Evolutionary conservation across 2,797 vertebrate species (phyloP).

Genomic region (Spondyliosoma cantharus): DNA sequence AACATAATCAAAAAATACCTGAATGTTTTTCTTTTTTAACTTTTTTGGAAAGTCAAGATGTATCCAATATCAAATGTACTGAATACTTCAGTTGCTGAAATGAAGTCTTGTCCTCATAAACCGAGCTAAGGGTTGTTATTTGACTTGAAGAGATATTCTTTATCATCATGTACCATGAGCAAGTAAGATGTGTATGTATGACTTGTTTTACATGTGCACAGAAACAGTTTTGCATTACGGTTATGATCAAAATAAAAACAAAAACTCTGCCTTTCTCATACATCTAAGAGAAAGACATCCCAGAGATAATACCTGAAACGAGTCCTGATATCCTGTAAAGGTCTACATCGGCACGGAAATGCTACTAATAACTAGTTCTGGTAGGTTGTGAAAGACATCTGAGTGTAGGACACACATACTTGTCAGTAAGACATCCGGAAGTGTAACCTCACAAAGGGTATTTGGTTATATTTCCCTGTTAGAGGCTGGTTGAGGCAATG

Average conservation of each 20-base stretch:
- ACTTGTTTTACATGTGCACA: neutral
- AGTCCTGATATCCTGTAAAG: conserved; percentile 58
- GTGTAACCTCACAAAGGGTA: conserved; percentile 44
- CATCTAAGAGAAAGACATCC: conserved; percentile 36
- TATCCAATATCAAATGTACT: conserved; percentile 4
- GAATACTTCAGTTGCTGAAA: neutral
- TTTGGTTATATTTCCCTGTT: conserved; percentile 28
- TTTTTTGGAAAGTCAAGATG: neutral
- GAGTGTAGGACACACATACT: conserved; percentile 43
- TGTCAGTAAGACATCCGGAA: conserved; percentile 62
- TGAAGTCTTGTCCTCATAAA: neutral
- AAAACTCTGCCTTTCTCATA: conserved; percentile 12
- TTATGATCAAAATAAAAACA: conserved; percentile 21
- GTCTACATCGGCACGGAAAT: conserved; percentile 60
- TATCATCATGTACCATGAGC: conserved; percentile 6
- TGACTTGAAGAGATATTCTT: conserved; percentile 20
- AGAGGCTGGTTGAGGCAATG: conserved; percentile 63
- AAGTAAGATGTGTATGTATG: neutral
- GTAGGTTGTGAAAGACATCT: conserved; percentile 68
- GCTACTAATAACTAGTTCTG: conserved; percentile 65
- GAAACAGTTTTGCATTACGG: conserved; percentile 26
- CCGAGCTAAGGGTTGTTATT: neutral
- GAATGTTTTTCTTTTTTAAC: conserved; percentile 6
- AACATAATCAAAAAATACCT: conserved; percentile 27
- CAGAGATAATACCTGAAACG: conserved; percentile 56